Percentiles rank a stretch among this genome's conserved stretches.
Evolutionary conservation across 2,113 vertebrate genomes (phyloP).

Genomic region (Lophotis ruficrista): DNA sequence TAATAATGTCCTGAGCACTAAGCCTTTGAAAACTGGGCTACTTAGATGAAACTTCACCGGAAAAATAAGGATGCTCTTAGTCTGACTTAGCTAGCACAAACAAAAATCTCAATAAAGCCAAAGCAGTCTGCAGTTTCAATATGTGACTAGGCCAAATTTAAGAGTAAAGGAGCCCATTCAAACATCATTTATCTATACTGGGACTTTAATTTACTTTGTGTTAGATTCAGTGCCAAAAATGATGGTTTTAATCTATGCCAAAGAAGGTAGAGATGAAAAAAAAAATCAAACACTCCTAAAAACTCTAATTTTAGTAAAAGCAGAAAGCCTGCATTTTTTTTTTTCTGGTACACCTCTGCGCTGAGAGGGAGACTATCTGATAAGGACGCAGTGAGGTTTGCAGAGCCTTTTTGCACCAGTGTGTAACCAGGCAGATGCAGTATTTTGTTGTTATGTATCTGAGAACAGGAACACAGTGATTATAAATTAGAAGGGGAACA

Average conservation of each 20-base stretch:
- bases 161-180: not conserved
- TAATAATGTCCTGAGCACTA: not conserved
- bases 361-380: not conserved
- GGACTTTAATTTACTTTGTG: not conserved
- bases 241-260: not conserved
- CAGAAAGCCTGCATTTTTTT: not conserved
- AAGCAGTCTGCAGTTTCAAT: not conserved
- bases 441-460: not conserved
- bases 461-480: not conserved
- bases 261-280: not conserved
- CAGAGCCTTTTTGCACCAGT: not conserved
- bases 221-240: not conserved
- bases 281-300: not conserved
- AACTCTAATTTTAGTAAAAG: not conserved
- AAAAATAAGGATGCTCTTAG: not conserved
- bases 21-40: not conserved
- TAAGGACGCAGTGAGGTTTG: not conserved
- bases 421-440: not conserved
- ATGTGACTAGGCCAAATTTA: not conserved
- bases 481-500: not conserved
- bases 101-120: not conserved
- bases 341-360: not conserved
- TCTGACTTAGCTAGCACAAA: not conserved
- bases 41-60: not conserved
- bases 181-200: not conserved